Base-by-base conservation (phyloP, 1,140 invertebrate genomes). In the Panagrolaimus sp. region DNA sequence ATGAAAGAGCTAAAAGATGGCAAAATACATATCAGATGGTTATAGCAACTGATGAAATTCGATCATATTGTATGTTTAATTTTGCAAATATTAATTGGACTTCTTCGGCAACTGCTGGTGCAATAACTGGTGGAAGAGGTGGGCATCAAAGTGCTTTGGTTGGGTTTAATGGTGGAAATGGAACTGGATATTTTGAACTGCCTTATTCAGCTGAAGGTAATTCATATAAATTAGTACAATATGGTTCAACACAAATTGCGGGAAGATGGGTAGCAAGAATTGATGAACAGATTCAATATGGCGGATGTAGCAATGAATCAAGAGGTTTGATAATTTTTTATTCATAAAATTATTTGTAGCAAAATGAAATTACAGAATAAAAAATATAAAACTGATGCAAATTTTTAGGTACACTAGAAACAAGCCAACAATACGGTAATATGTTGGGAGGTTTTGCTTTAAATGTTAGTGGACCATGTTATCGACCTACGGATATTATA, bases 401-500 rank as follows among this genome's bases (percentile, higher is more conserved):
- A 38, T 4, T 38, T 38, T 38, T 4, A 38, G 31, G 31, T 14
- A 64, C 65, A 48, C 13, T 66, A 25, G 62, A 63, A 63, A 63
- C 42, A 43, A 42, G 25, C 5, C 47, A 66, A n/a, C 47, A 53
- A 0, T 91, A 93, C 82, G 92, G 90, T 80, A 93, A 92, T n/a
- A 96, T 96, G 93, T 84, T 96, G 53, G 92, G 92, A 3, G 92
- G 92, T 5, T 93, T 92, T 0, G 88, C 94, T 51, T 91, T 96
- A 5, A 95, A 96, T 80, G 91, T 96, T 27, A 94, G 92, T 0
- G 93, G 93, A 0, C 93, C 93, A 13, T 96, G 93, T 83, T 92
- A 93, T 0, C 88, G 88, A 65, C 87, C 94, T n/a, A 89, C 89
- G 83, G 91, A 91, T 20, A 91, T 94, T 78, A 93, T 92, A 95